Conservation (phyloP, 1,140 invertebrate genomes). For the Caenorhabditis tropicalis region DNA sequence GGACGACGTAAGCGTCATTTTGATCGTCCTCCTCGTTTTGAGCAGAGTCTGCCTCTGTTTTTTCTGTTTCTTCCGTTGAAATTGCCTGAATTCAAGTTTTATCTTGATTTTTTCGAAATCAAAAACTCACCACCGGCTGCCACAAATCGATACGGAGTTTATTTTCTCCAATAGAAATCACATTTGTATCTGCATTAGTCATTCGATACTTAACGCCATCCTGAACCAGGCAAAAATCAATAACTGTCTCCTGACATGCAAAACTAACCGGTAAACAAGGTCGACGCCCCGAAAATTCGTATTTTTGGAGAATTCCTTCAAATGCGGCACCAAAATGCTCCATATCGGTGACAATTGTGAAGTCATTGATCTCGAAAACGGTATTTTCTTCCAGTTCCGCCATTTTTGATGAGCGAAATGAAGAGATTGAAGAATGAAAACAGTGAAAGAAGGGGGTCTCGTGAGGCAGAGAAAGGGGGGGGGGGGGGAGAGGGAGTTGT, state of each 20-base stretch:
- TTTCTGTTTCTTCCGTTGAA: not conserved
- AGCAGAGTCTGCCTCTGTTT: not conserved
- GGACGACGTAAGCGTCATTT: not conserved
- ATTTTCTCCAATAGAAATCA: not conserved
- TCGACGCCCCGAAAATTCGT: not conserved
- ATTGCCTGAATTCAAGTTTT: not conserved
- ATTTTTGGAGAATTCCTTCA: conserved; percentile 14
- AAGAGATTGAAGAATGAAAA: not conserved
- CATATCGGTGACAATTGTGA: conserved; percentile 27
- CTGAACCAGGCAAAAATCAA: not conserved
- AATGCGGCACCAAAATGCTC: conserved; percentile 27
- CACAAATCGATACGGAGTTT: not conserved
- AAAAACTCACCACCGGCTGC: conserved; percentile 4
- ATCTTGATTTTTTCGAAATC: not conserved
- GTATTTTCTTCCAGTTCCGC: conserved; percentile 29
- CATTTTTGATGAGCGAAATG: not conserved
- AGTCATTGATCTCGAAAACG: conserved; percentile 20
- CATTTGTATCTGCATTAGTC: not conserved
- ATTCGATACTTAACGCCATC: not conserved
- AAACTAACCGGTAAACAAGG: conserved; percentile 7
- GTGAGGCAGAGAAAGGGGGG: not conserved
- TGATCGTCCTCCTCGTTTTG: not conserved
- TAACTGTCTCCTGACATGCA: no score
- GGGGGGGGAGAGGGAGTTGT: no score
- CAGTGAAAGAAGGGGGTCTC: not conserved